These are phyloP conservation scores for Thera obeliscata DNA, from an alignment of 2,888 invertebrate genomes.

Conservation along the genomic window DNA sequence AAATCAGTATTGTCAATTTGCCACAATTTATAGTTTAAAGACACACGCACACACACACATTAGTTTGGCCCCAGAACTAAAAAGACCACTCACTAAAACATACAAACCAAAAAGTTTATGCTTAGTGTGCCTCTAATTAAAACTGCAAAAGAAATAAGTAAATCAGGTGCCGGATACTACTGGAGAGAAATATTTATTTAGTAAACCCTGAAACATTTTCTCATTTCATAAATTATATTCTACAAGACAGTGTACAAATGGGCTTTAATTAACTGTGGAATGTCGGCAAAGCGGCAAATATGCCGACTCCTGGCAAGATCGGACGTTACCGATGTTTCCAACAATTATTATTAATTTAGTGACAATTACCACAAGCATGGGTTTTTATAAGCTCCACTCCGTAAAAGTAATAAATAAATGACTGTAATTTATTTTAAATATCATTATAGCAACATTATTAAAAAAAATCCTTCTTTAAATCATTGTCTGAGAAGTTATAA, in stretches of 20 bases:
- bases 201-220: slow-evolving; percentile 62
- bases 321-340: slow-evolving; percentile 37
- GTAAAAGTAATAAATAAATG: no score
- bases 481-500: no score
- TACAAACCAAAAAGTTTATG: background rate
- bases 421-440: no score
- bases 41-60: no score
- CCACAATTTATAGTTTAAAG: background rate
- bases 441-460: no score
- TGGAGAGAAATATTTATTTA: slow-evolving; percentile 60
- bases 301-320: slow-evolving; percentile 63
- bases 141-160: slow-evolving; percentile 8
- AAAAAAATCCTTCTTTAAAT: no score
- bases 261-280: slow-evolving; percentile 82
- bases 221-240: slow-evolving; percentile 78
- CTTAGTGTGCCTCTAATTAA: background rate
- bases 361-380: slow-evolving; percentile 1
- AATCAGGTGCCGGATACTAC: slow-evolving; percentile 46
- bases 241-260: slow-evolving; percentile 79
- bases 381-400: background rate
- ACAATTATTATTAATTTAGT: slow-evolving; percentile 1
- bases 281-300: slow-evolving; percentile 77
- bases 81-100: background rate
- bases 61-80: background rate
- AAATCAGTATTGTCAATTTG: background rate